Evolutionary conservation across 2,888 invertebrate species (phyloP).

Genomic region (Didymodactylos carnosus): DNA sequence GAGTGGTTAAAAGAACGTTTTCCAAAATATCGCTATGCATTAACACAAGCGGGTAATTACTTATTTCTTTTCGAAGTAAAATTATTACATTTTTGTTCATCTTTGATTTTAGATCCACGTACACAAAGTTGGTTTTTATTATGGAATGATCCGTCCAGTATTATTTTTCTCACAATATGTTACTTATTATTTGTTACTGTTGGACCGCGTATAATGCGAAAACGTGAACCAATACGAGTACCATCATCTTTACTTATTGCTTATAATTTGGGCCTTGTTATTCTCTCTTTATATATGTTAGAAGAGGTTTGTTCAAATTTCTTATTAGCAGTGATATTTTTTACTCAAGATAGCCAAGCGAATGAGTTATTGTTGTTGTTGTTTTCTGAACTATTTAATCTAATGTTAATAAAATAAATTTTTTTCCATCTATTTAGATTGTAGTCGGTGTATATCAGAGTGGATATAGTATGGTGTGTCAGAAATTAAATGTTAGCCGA

Average conservation of each 20-base stretch:
- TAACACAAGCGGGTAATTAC: neutral
- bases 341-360: too few species aligned
- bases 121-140: slow-evolving; percentile 28
- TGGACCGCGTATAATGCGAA: slow-evolving; percentile 61
- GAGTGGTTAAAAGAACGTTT: neutral
- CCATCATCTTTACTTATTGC: slow-evolving; percentile 54
- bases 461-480: slow-evolving; percentile 25
- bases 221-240: slow-evolving; percentile 53
- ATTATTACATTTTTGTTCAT: too few species aligned
- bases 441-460: slow-evolving; percentile 22
- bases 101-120: too few species aligned
- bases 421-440: slow-evolving; percentile 21
- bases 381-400: too few species aligned
- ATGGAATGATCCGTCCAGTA: slow-evolving; percentile 24
- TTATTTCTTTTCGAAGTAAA: too few species aligned
- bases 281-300: slow-evolving; percentile 61
- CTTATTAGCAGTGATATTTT: too few species aligned
- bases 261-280: slow-evolving; percentile 65
- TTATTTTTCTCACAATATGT: slow-evolving; percentile 23
- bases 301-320: slow-evolving; percentile 42
- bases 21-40: neutral
- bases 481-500: slow-evolving; percentile 21
- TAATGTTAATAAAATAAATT: neutral
- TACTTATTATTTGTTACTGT: slow-evolving; percentile 43
- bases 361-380: too few species aligned